Percentiles rank a stretch among this genome's conserved stretches.
Conservation (phyloP, 2,888 invertebrate species). For the Amphipoea oculea region DNA sequence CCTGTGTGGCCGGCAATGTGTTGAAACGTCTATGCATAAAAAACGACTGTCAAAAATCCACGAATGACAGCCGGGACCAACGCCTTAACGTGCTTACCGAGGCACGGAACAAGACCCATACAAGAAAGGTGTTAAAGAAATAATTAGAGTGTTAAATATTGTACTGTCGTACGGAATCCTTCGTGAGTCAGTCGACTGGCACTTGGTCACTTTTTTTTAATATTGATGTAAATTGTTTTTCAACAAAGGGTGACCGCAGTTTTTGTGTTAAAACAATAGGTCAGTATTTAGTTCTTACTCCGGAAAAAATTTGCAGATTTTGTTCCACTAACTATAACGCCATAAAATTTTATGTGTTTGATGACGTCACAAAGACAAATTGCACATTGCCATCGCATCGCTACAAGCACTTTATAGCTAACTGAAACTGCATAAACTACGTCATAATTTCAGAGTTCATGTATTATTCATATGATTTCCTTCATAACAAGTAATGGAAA, state of each 20-base stretch:
- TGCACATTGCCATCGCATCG: background rate
- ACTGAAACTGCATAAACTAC: slow-evolving; percentile 5
- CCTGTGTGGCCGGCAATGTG: too few species aligned
- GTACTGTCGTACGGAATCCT: background rate
- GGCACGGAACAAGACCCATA: too few species aligned
- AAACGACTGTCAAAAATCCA: too few species aligned
- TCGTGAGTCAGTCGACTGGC: background rate
- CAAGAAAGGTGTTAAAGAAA: too few species aligned
- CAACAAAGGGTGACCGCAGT: background rate
- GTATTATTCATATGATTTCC: slow-evolving; percentile 51
- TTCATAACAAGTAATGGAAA: slow-evolving; percentile 52
- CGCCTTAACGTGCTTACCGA: too few species aligned
- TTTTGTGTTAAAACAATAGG: background rate
- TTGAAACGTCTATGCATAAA: too few species aligned
- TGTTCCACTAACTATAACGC: rapidly evolving
- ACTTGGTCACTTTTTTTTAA: background rate
- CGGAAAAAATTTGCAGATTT: background rate
- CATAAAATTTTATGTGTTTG: too few species aligned
- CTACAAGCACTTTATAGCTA: slow-evolving; percentile 6
- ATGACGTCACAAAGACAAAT: slow-evolving; percentile 10
- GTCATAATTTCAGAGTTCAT: slow-evolving; percentile 45
- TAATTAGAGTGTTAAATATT: background rate
- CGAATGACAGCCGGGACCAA: too few species aligned
- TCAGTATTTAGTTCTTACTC: background rate
- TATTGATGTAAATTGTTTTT: background rate